Base-by-base conservation (phyloP, 2,797 vertebrate species). In the Ceyx erithaca region DNA sequence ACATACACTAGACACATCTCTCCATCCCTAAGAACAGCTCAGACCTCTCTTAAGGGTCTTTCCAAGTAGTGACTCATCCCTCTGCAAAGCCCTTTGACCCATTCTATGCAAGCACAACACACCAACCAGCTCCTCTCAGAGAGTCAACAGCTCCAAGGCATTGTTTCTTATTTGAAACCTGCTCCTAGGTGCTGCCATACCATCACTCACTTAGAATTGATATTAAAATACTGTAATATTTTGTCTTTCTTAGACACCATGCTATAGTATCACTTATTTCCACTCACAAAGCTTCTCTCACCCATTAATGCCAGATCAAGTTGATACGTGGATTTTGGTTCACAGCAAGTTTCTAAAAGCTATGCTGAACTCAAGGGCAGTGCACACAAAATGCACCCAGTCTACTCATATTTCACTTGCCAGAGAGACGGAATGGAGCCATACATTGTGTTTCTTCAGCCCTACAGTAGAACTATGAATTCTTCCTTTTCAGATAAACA, bases 1-100 rank as follows among this genome's bases (percentile, higher is more conserved):
- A 0, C 17, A 26, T 14, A 8, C 0, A 7, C 35, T 14, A 17
- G 30, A 13, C 23, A 8, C 23, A 5, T 22, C 25, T 45, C 8
- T 8, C 41, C 7, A 2, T 12, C 41, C 25, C 64, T 0, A 0
- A 8, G 25, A 31, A 25, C 0, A 2, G 13, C 33, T 63, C 2
- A 1, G 28, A 31, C 26, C 28, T 40, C 55, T 76, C 28, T 28
- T 31, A 52, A 19, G 40, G 31, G 81, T 28, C 21, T 68, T 52
- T 14, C 71, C 9, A 1, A n/a, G 18, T 15, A 37, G 62, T 1
- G 5, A 37, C 21, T 75, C n/a, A 22, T 4, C 7, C n/a, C 35
- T 51, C 7, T 28, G 48, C 25, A 49, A 49, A 64, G 40, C 26
- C 66, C 33, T 1, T n/a, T 17, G 43, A 20, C 9, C 3, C 18